Base-by-base conservation (phyloP, 1,140 invertebrate genomes). In the Papilio xuthus region DNA sequence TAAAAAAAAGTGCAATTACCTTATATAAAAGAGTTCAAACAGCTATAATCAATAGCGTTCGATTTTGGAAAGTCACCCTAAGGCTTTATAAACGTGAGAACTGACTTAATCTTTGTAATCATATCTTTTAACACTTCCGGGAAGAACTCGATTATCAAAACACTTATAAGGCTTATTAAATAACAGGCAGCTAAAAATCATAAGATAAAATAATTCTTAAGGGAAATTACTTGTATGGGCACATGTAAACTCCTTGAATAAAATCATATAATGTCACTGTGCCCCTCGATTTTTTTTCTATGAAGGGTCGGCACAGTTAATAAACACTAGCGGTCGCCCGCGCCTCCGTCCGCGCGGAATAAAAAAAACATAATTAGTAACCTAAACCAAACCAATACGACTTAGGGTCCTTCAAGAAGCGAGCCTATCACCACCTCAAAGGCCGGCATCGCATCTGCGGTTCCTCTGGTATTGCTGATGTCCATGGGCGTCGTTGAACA, bases 41-140 rank as follows among this genome's bases (percentile, higher is more conserved):
- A 7, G n/a, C n/a, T 53, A 53, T 53, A 53, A 53, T 53, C 50
- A 53, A 53, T 20, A 53, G 50, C 8, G 18, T 53, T 53, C 50
- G 50, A 53, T 53, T 53, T 53, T 53, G n/a, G 50, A 53, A 53
- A 53, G 50, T 53, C 50, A 53, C 50, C 50, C 50, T 53, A 53
- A 53, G 50, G 50, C 50, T 53, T 20, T 53, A 20, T 18, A 7
- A 8, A 9, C 18, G 18, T n/a, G n/a, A 20, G n/a, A 53, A n/a
- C 8, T 20, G 8, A 53, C 50, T 53, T 53, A 53, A 53, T n/a
- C n/a, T 53, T 0, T 53, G 20, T 53, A 53, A 53, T 53, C 15
- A 53, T 20, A 53, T 53, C 50, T 53, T 53, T 47, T 20, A 53
- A 53, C 50, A 53, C 50, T 53, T 53, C 50, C 50, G 50, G 50